Base-by-base conservation (phyloP, 2,888 invertebrate genomes). In the Tipula unca region DNA sequence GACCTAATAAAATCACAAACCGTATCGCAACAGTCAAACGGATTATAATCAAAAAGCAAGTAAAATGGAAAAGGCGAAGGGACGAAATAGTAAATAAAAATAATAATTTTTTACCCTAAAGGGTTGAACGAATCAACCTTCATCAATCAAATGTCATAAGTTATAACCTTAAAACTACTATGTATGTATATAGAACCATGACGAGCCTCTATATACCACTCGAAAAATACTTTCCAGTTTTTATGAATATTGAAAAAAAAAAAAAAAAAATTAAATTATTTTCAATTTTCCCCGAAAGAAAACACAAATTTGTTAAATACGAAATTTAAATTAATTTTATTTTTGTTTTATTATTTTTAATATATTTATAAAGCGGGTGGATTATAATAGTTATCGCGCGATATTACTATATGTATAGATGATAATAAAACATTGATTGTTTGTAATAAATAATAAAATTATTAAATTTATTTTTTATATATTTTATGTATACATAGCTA, bases 371-470 rank as follows among this genome's bases (percentile, higher is more conserved):
- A 20, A 25, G 13, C n/a, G n/a, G n/a, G 20, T 25, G 69, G 69
- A 69, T 69, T 69, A 48, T 69, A 69, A 48, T 69, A 69, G 69
- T 69, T 69, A 69, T 69, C 69, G 69, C 10, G 69, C 69, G 69
- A 69, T 20, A 69, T 69, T n/a, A n/a, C n/a, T n/a, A 32, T 0
- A 1, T 32, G 25, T 5, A 20, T 25, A 54, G 69, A 20, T 69
- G 25, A 69, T 69, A 69, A 69, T 69, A 69, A 69, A 69, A 69
- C 69, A 69, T 69, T 69, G 69, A 69, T 69, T 69, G 69, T 69
- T 69, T 69, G 69, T 69, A 69, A 69, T 69, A 69, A 69, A 69
- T 69, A 25, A 69, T 48, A 48, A 69, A 48, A 69, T 32, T 20
- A 25, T 69, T 48, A 48, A n/a, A 35, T 48, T 17, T 48, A 48